phyloP scores from a whole-genome alignment of 2,113 vertebrate species.

The Laticauda colubrina region DNA sequence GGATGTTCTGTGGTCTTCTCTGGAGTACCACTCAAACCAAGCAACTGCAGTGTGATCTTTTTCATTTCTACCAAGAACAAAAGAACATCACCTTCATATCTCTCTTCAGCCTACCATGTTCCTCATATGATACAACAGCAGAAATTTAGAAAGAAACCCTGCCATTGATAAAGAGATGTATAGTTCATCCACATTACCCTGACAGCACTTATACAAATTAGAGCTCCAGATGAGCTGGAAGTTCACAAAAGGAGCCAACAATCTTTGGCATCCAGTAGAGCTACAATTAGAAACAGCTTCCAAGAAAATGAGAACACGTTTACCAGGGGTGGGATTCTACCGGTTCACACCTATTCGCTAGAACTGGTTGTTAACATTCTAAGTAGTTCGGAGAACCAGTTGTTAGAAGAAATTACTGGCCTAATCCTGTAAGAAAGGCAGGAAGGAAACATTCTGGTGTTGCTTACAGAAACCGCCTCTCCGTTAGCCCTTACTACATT shows the following conservation, averaged over 20 bases:
- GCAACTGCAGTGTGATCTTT: not conserved
- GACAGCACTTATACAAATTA: not conserved
- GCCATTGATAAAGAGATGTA: not conserved
- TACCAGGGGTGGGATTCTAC: too few species aligned
- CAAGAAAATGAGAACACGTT: not conserved
- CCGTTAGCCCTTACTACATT: too few species aligned
- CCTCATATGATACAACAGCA: not conserved
- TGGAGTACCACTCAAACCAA: not conserved
- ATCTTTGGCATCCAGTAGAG: conserved; percentile 10
- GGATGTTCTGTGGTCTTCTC: not conserved
- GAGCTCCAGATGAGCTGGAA: conserved; percentile 44
- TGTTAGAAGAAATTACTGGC: too few species aligned
- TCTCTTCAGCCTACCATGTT: not conserved
- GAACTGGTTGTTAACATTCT: too few species aligned
- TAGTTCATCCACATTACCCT: fast-evolving
- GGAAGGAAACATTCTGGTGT: too few species aligned
- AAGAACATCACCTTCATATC: not conserved
- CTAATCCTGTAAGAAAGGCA: too few species aligned
- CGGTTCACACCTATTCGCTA: too few species aligned
- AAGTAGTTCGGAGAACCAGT: too few species aligned
- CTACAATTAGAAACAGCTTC: conserved; percentile 54
- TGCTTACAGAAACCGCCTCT: too few species aligned
- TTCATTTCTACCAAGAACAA: not conserved
- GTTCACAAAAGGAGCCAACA: conserved; percentile 36
- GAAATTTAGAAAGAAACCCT: not conserved